Base-by-base conservation (phyloP, 2,113 vertebrate species). In the Grammomys surdaster region DNA sequence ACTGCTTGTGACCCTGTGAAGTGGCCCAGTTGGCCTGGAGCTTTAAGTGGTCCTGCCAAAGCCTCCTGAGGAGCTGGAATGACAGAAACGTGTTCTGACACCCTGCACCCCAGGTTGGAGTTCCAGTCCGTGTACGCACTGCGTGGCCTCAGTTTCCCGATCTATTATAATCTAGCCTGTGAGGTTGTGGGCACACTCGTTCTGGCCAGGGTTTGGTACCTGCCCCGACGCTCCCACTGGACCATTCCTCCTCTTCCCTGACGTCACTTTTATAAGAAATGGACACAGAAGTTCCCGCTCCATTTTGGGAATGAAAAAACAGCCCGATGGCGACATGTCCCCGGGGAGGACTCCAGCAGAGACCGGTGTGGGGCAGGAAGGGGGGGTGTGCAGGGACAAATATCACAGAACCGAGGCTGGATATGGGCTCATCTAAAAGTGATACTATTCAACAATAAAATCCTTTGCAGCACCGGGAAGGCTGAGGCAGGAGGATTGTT, bases 271-370 rank as follows among this genome's bases (percentile, higher is more conserved):
- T 81, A 70, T 51, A 75, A 91, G 90, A 91, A 93, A 84, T 7
- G 58, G 88, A 60, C 36, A 67, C 89, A 58, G 43, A 81, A 69
- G 56, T 22, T 36, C 69, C 26, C 7, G 58, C 31, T 87, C 80
- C 92, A 76, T 54, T 93, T 94, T 90, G 48, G 95, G 92, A 80
- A 94, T 19, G 26, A 58, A 75, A 86, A 81, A 20, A 67, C 19
- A 78, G n/a, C 33, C 63, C 20, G 7, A 70, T 10, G 17, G 20
- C 0, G 0, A 56, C n/a, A 4, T 58, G 36, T 20, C 63, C 89
- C 89, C 72, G 7, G 73, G 94, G 93, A 82, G 0, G 1, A 22
- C 22, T 19, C 87, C 63, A 10, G 69, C 86, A 63, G 26, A 12
- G 0, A 19, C 16, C 14, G 0, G 65, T 1, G 5, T 19, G 77